These are phyloP conservation scores for Sminthurinus aureus DNA, from an alignment of 2,888 invertebrate genomes.

Conservation along the genomic window DNA sequence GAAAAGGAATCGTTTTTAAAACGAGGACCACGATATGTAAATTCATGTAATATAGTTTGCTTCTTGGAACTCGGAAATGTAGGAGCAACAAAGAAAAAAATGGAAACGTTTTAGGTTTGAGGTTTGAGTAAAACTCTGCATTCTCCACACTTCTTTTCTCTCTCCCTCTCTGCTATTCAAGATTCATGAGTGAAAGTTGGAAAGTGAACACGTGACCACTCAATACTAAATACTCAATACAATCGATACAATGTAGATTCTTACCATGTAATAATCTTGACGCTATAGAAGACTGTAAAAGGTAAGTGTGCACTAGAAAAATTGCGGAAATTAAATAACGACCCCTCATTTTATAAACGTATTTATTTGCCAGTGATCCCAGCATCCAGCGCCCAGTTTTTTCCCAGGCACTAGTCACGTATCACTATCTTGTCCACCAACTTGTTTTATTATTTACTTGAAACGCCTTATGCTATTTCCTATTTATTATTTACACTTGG, in stretches of 20 bases:
- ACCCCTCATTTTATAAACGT: background rate
- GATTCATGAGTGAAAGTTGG: background rate
- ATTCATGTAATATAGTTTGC: too few species aligned
- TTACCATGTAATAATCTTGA: slow-evolving; percentile 32
- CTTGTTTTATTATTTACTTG: background rate
- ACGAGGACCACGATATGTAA: too few species aligned
- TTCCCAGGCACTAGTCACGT: too few species aligned
- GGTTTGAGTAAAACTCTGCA: too few species aligned
- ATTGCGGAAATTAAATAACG: background rate
- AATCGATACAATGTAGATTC: slow-evolving; percentile 1
- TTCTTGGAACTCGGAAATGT: too few species aligned
- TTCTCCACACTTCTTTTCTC: too few species aligned
- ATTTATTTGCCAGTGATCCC: background rate
- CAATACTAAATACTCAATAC: background rate
- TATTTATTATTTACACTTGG: background rate
- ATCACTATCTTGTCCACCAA: background rate
- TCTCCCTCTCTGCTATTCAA: too few species aligned
- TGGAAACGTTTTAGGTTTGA: too few species aligned
- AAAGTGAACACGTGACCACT: background rate
- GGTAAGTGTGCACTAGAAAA: background rate
- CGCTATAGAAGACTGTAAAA: background rate
- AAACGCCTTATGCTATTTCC: too few species aligned
- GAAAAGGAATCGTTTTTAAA: too few species aligned
- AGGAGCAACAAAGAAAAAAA: too few species aligned
- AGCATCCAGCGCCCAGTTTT: background rate